A percentile compares a stretch with the other conserved stretches of the same genome.
phyloP scores from a whole-genome alignment of 1,140 invertebrate genomes.

The Polypedilum vanderplanki region DNA sequence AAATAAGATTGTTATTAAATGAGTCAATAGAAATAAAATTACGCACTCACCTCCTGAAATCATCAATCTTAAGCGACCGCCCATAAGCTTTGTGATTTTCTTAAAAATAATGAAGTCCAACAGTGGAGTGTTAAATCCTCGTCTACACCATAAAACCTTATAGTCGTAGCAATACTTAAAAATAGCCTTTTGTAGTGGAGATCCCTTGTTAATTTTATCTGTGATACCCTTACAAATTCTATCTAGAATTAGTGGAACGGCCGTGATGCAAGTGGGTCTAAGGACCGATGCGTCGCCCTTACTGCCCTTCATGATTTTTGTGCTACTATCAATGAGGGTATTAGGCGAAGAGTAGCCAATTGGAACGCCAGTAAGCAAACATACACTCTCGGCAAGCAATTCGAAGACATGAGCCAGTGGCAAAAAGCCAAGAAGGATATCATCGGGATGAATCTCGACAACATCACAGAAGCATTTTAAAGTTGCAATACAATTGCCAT shows the following conservation, averaged over 20 bases:
- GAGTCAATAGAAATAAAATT: too few species aligned
- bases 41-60: slow-evolving; percentile 64
- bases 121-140: slow-evolving; percentile 77
- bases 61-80: slow-evolving; percentile 78
- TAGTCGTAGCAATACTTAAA: slow-evolving; percentile 91
- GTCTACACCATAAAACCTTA: slow-evolving; percentile 74
- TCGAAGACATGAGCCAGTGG: slow-evolving; percentile 97
- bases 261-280: slow-evolving; percentile 86
- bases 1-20: not conserved
- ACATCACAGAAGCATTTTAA: slow-evolving; percentile 81
- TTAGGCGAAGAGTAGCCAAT: slow-evolving; percentile 95
- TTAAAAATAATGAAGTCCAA: slow-evolving; percentile 73
- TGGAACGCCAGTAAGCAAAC: slow-evolving; percentile 72
- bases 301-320: slow-evolving; percentile 89
- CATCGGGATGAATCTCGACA: slow-evolving; percentile 61
- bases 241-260: slow-evolving; percentile 94
- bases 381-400: slow-evolving; percentile 70
- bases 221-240: slow-evolving; percentile 92
- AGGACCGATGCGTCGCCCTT: slow-evolving; percentile 86
- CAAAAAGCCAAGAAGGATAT: slow-evolving; percentile 90
- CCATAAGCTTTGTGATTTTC: slow-evolving; percentile 71
- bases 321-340: slow-evolving; percentile 91
- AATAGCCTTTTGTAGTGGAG: slow-evolving; percentile 64
- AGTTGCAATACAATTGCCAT: slow-evolving; percentile 83
- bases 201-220: slow-evolving; percentile 77